phyloP scores from a whole-genome alignment of 2,797 vertebrate genomes.

The Trematocara caparti region DNA sequence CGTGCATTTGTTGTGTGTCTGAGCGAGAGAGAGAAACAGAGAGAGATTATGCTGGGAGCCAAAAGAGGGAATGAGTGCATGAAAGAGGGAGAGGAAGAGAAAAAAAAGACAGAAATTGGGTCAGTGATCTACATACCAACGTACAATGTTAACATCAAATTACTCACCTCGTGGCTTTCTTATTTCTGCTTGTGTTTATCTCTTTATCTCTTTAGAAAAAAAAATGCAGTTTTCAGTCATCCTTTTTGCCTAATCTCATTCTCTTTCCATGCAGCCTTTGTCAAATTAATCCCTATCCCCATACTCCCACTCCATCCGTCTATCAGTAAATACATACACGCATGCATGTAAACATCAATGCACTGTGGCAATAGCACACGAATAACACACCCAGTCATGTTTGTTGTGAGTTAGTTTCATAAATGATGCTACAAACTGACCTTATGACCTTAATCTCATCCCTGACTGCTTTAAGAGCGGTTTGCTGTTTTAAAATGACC shows the following conservation, averaged over 20 bases:
- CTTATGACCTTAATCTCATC: background rate
- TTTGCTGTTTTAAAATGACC: background rate
- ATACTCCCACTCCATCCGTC: background rate
- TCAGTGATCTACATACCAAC: constrained; percentile 77
- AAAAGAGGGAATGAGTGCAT: constrained; percentile 66
- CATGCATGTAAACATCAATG: background rate
- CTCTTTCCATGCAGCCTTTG: background rate
- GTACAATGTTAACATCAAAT: constrained; percentile 70
- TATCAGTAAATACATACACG: background rate
- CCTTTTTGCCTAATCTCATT: background rate
- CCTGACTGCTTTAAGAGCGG: background rate
- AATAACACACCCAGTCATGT: background rate
- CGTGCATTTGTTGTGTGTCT: background rate
- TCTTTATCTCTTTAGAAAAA: background rate
- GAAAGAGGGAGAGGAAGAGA: constrained; percentile 50
- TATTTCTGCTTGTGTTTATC: constrained; percentile 50
- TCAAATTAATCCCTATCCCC: background rate
- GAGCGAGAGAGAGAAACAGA: background rate
- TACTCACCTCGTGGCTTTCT: constrained; percentile 53
- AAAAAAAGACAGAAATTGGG: constrained; percentile 73
- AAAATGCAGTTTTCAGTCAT: background rate
- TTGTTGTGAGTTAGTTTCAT: background rate
- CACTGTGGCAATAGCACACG: background rate
- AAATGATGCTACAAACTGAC: background rate
- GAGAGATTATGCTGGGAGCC: constrained; percentile 71